A percentile compares a stretch with the other conserved stretches of the same genome.
phyloP scores from a whole-genome alignment of 2,888 invertebrate species.

The Frankliniella fusca region DNA sequence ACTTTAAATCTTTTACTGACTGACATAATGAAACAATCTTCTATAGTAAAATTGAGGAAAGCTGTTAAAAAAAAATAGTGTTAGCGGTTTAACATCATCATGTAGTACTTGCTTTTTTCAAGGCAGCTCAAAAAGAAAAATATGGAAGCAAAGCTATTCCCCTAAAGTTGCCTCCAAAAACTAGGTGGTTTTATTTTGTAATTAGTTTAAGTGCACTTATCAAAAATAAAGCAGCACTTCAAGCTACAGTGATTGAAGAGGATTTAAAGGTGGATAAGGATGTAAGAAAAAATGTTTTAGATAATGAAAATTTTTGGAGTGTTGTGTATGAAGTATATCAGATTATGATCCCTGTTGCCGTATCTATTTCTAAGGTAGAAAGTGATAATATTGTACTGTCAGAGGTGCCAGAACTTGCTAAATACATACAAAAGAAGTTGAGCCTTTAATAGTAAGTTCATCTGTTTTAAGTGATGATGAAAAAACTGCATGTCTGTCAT shows the following conservation, averaged over 20 bases:
- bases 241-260: not conserved
- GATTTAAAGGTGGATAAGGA: not conserved
- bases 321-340: not conserved
- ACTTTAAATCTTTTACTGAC: not conserved
- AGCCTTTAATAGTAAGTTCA: not conserved
- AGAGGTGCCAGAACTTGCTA: not conserved
- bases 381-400: not conserved
- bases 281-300: not conserved
- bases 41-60: not conserved
- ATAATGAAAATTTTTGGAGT: not conserved
- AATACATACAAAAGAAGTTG: not conserved
- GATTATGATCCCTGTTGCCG: not conserved
- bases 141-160: not conserved
- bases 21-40: not conserved
- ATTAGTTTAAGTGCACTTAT: not conserved
- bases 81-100: not conserved
- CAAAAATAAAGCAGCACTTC: not conserved
- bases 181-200: not conserved
- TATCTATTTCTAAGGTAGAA: not conserved
- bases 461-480: not conserved
- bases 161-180: not conserved
- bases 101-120: not conserved
- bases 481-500: not conserved
- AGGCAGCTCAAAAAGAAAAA: not conserved
- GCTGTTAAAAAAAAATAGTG: not conserved